Evolutionary conservation across 2,888 invertebrate species (phyloP).

Genomic region (Suillia variegata): DNA sequence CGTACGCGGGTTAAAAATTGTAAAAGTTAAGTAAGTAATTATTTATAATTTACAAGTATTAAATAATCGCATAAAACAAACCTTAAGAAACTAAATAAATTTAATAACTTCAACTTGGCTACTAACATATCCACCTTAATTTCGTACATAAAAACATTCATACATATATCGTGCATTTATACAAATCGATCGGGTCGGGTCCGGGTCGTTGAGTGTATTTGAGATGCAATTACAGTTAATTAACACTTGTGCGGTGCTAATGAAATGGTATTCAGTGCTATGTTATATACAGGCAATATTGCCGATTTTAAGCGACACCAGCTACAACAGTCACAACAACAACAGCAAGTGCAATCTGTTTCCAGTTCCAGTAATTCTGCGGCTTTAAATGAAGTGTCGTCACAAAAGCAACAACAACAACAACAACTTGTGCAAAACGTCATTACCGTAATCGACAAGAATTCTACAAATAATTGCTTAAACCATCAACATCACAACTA

Average conservation of each 20-base stretch:
- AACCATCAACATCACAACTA: constrained; percentile 1
- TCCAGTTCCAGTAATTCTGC: too few species aligned
- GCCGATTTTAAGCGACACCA: constrained; percentile 44
- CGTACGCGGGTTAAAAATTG: too few species aligned
- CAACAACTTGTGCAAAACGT: constrained; percentile 1
- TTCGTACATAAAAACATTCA: background rate
- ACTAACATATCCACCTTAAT: background rate
- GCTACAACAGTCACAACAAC: constrained; percentile 15
- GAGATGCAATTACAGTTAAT: constrained; percentile 42
- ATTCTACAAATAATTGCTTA: constrained; percentile 7
- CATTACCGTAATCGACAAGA: constrained; percentile 13
- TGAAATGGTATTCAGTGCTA: constrained; percentile 62
- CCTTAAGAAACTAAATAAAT: too few species aligned
- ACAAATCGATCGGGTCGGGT: background rate
- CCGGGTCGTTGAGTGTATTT: constrained; percentile 18
- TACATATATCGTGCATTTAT: background rate
- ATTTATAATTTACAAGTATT: too few species aligned
- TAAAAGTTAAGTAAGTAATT: too few species aligned
- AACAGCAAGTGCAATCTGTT: constrained; percentile 9
- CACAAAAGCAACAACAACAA: constrained; percentile 11
- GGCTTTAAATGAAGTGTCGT: background rate
- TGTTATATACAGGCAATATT: constrained; percentile 61
- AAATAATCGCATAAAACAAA: too few species aligned
- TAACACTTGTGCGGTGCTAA: constrained; percentile 48
- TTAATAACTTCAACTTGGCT: too few species aligned